A percentile compares a stretch with the other conserved stretches of the same genome.
These are phyloP conservation scores for Eubasilissa regina DNA, from an alignment of 1,140 invertebrate genomes.

Conservation along the genomic window DNA sequence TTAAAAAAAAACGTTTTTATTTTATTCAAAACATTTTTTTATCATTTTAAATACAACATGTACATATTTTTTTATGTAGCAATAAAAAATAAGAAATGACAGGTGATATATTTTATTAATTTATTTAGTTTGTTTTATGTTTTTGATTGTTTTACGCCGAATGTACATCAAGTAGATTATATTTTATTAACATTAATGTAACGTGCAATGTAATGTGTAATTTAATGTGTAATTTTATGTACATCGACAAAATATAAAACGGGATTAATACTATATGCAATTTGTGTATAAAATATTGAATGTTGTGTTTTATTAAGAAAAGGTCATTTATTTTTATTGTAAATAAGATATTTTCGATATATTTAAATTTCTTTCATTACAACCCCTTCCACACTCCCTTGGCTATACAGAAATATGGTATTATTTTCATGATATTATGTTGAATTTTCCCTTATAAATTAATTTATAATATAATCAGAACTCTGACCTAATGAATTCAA, in stretches of 20 bases:
- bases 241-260: conserved; percentile 36
- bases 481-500: too few species aligned
- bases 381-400: too few species aligned
- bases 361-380: conserved; percentile 34
- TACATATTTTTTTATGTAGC: too few species aligned
- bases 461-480: too few species aligned
- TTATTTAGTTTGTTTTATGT: conserved; percentile 21
- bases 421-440: too few species aligned
- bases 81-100: neutral
- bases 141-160: conserved; percentile 26
- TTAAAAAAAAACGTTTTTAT: too few species aligned
- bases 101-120: conserved; percentile 32
- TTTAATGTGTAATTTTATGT: conserved; percentile 7
- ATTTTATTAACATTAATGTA: conserved; percentile 23
- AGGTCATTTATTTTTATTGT: conserved; percentile 49
- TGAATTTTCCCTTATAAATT: too few species aligned
- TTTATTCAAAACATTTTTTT: too few species aligned
- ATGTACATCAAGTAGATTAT: neutral
- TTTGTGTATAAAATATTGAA: conserved; percentile 27
- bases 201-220: conserved; percentile 34
- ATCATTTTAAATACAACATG: too few species aligned
- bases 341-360: conserved; percentile 36
- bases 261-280: conserved; percentile 8
- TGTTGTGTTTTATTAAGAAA: conserved; percentile 40
- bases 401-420: too few species aligned